Evolutionary conservation across 2,888 invertebrate species (phyloP), one percentile per base, ranked within the genome.

Genomic region (Anorthoa munda): DNA sequence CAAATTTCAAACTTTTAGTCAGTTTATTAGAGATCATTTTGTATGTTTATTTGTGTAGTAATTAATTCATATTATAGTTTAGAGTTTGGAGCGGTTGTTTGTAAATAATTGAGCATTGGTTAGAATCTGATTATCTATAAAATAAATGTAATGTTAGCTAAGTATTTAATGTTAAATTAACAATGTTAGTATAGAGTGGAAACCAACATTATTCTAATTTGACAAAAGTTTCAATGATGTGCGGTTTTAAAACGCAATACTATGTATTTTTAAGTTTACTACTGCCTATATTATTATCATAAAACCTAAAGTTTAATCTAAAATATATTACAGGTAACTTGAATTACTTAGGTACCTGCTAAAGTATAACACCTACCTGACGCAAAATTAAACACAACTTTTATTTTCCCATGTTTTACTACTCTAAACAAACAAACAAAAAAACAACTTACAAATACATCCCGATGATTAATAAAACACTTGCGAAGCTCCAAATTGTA

Each of bases 391-490:
- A 31, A 26, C 4, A 46, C 5, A 18, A 48, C 4, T 50, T 53
- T 39, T 3, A 4, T 26, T 31, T 15, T 4, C 3, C n/a, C 26
- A 7, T 0, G 0, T 0, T 39, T 21, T 7, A 45, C 3, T 11
- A 15, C 13, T 58, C 59, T 59, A 71, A 81, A 48, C n/a, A 72
- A 74, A 64, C n/a, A 66, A 69, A 59, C 18, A 53, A 67, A 72
- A 65, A 26, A 67, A 48, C 17, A 58, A 82, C 83, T 81, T 70
- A 84, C 80, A 73, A 66, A 58, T 60, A 72, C 73, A 72, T 71
- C 71, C 66, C 39, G 66, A 63, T 81, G 81, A 83, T 83, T 72
- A 79, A 83, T 81, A 78, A 79, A 73, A 65, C 75, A 72, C 84
- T 79, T 79, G 77, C 74, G 56, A 69, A 68, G 61, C 81, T 68